A percentile compares a stretch with the other conserved stretches of the same genome.
Evolutionary conservation across 2,888 invertebrate genomes (phyloP).

Genomic region (Geophilus truncorum): DNA sequence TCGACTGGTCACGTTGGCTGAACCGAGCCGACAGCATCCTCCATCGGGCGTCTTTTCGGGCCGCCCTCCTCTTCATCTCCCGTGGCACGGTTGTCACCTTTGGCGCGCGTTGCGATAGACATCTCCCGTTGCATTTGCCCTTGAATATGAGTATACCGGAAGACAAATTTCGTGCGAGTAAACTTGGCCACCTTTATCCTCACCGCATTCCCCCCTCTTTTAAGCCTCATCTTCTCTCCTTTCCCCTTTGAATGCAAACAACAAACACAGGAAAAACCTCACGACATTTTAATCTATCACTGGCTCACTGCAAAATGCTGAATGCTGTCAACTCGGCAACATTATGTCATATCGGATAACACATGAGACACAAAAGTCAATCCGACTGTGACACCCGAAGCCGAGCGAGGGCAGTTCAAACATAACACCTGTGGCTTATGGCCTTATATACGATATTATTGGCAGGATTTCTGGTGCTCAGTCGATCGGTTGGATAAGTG

Average conservation of each 20-base stretch:
- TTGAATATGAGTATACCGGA: not conserved
- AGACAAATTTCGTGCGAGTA: not conserved
- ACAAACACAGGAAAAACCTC: not conserved
- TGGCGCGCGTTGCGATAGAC: conserved; percentile 3
- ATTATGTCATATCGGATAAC: not conserved
- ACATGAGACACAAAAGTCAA: conserved; percentile 11
- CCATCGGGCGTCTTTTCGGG: not conserved
- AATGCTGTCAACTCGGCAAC: not conserved
- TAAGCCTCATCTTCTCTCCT: not conserved
- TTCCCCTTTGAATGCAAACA: not conserved
- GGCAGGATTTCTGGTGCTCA: conserved; percentile 16
- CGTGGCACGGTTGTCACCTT: conserved; percentile 8
- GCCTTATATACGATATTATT: conserved; percentile 23
- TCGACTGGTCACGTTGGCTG: not conserved
- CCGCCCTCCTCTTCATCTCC: not conserved
- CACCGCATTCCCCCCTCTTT: not conserved
- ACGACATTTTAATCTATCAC: not conserved
- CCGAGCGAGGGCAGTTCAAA: not conserved
- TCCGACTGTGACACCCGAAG: not conserved
- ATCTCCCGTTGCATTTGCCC: conserved; percentile 3
- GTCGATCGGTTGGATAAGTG: conserved; percentile 23
- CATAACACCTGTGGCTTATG: conserved; percentile 18
- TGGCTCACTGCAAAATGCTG: no score
- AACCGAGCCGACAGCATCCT: not conserved
- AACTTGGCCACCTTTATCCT: not conserved